Base-by-base conservation (phyloP, 2,888 invertebrate genomes). In the Apoderus coryli region DNA sequence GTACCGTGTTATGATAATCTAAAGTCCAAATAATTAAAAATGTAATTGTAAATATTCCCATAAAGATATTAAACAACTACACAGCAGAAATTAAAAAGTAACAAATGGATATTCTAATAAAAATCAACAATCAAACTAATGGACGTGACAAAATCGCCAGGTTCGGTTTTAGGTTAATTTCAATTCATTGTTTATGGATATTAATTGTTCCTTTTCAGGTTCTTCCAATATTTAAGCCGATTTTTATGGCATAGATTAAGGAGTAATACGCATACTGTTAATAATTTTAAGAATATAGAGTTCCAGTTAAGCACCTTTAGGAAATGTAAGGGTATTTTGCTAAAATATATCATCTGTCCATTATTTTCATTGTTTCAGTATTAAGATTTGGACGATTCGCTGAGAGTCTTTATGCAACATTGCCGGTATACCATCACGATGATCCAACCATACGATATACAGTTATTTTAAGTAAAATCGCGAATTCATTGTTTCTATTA, bases 381-480 rank as follows among this genome's bases (percentile, higher is more conserved):
- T 59, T 90, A 11, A 67, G 89, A 23, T 68, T 90, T 52, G 90
- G 90, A 37, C 72, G 84, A 60, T 85, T 80, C 52, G 49, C 84
- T 25, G 90, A 92, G 47, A 69, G 75, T 27, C 63, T 89, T 22
- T 79, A 89, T 50, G 68, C 72, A 13, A 75, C 81, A 1, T 51
- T 85, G 29, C 70, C 72, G 31, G 65, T 73, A 9, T 67, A 84
- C 36, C 71, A 79, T 39, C 69, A 85, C 51, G 72, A 75, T 14
- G 77, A 89, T 50, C 50, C 72, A 10, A 63, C 72, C 3, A 57
- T 88, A 11, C 67, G 80, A 41, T 54, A 76, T 6, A 76, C 79
- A 14, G 54, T 85, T 16, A 81, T 84, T 0, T 50, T 85, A 29
- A 78, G 85, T 37, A 84, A 81, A 61, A 63, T 90, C 29, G 69